Conservation (phyloP, 2,113 vertebrate genomes). For the Lates calcarifer region DNA sequence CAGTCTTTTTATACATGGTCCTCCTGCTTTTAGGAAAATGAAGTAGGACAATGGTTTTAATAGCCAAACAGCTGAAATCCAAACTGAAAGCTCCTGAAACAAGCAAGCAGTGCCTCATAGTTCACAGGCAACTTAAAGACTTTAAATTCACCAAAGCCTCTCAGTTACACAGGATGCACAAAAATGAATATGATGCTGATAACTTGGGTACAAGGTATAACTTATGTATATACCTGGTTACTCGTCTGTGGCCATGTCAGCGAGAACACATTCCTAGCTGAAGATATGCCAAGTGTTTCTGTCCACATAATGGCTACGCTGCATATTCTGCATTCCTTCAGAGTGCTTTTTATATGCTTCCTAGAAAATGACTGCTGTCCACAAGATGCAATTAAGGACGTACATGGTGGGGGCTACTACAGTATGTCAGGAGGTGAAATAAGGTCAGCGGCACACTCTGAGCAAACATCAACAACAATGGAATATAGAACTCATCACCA, state of each 20-base stretch:
- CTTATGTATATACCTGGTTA: too few species aligned
- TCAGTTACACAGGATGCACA: neutral
- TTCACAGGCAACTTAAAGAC: neutral
- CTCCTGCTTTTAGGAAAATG: neutral
- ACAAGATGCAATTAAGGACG: constrained; percentile 7
- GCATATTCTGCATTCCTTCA: constrained; percentile 2
- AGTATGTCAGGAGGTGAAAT: neutral
- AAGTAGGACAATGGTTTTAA: neutral
- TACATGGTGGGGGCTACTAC: neutral
- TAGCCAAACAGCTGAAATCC: too few species aligned
- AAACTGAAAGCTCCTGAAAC: too few species aligned
- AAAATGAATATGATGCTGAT: neutral
- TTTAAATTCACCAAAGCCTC: too few species aligned
- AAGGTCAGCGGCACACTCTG: neutral
- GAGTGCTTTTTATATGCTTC: neutral
- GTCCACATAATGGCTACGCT: neutral
- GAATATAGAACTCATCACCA: neutral
- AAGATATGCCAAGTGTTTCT: neutral
- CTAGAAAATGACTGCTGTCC: constrained; percentile 4
- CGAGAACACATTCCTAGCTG: too few species aligned
- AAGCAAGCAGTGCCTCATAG: too few species aligned
- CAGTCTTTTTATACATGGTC: neutral
- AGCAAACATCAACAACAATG: neutral
- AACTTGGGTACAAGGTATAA: too few species aligned
- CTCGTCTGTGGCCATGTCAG: too few species aligned